A percentile compares a stretch with the other conserved stretches of the same genome.
These are phyloP conservation scores for Cantharis rufa DNA, from an alignment of 2,888 invertebrate species.

Conservation along the genomic window DNA sequence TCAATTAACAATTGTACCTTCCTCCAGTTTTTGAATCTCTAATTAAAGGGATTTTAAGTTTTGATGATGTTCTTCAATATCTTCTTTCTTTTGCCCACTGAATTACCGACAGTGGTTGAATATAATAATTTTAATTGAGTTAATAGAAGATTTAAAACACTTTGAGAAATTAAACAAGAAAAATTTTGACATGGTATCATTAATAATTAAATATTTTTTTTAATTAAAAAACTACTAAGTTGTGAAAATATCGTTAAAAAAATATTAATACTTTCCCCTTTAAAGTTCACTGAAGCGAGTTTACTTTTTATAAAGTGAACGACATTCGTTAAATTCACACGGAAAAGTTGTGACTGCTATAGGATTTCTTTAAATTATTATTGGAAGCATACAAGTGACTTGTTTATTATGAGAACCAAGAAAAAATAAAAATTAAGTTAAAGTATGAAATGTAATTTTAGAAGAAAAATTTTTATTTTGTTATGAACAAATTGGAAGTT, in stretches of 20 bases:
- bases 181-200: no score
- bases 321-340: background rate
- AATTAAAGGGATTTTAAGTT: background rate
- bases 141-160: no score
- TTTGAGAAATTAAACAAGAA: no score
- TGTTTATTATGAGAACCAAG: background rate
- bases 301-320: background rate
- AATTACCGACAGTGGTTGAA: no score
- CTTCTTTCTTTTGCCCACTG: no score
- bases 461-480: background rate
- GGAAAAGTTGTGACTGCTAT: background rate
- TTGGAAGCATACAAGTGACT: background rate
- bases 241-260: background rate
- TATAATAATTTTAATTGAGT: no score
- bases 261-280: background rate
- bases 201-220: background rate
- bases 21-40: background rate
- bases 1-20: background rate
- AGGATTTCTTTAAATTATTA: background rate
- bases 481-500: background rate
- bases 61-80: no score
- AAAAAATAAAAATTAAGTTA: background rate
- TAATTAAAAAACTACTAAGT: background rate
- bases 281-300: background rate
- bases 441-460: background rate